A percentile compares a stretch with the other conserved stretches of the same genome.
phyloP scores from a whole-genome alignment of 2,797 vertebrate genomes.

The Choloepus didactylus region DNA sequence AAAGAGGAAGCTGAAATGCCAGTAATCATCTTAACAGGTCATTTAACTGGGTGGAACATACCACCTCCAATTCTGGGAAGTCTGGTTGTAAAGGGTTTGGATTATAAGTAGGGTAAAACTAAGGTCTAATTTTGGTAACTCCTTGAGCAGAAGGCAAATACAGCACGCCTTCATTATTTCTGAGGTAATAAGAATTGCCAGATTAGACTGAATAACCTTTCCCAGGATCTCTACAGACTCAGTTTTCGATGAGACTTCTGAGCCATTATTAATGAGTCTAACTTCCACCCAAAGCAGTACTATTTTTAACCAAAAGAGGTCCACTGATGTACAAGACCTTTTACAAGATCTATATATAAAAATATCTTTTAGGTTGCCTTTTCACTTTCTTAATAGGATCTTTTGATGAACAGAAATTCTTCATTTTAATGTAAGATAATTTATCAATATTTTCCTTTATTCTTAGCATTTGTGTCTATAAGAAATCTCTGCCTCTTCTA shows the following conservation, averaged over 20 bases:
- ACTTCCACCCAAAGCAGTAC: background rate
- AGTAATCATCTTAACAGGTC: background rate
- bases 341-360: background rate
- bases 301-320: background rate
- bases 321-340: background rate
- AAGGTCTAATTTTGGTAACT: background rate
- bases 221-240: background rate
- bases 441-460: background rate
- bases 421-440: constrained; percentile 6
- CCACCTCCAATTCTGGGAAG: background rate
- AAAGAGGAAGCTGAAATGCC: background rate
- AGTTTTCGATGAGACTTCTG: background rate
- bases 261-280: background rate
- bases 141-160: background rate
- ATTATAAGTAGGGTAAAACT: background rate
- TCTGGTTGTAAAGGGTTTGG: background rate
- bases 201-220: background rate
- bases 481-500: constrained; percentile 13
- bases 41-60: background rate
- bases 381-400: background rate
- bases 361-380: background rate
- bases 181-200: background rate
- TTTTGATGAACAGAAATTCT: constrained; percentile 17
- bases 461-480: background rate
- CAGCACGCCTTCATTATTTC: background rate